phyloP scores from a whole-genome alignment of 2,888 invertebrate genomes.

The Hydrotaea cyrtoneurina region DNA sequence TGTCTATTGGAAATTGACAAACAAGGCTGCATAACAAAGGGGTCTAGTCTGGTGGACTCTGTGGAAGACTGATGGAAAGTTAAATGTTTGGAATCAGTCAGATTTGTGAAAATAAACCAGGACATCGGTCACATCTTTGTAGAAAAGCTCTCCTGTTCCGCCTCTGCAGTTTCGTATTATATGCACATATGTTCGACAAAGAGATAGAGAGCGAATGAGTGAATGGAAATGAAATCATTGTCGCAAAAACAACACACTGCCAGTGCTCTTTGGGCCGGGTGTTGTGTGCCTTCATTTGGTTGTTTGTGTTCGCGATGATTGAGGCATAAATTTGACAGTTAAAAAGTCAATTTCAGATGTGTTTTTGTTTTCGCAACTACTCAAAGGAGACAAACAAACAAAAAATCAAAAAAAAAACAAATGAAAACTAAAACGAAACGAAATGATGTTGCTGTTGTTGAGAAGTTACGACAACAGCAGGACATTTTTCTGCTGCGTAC shows the following conservation, averaged over 20 bases:
- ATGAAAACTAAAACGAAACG: constrained; percentile 13
- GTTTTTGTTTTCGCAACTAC: not conserved
- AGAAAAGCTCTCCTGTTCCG: not conserved
- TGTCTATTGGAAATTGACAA: too few species aligned
- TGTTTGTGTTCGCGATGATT: constrained; percentile 32
- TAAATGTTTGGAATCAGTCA: too few species aligned
- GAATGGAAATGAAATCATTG: constrained; percentile 37
- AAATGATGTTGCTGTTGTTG: constrained; percentile 19
- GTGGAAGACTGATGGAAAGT: too few species aligned
- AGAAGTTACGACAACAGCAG: constrained; percentile 43
- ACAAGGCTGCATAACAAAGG: too few species aligned
- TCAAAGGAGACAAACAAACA: not conserved
- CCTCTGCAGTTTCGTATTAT: not conserved
- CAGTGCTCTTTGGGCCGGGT: not conserved
- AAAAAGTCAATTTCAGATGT: constrained; percentile 54
- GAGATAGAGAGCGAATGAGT: constrained; percentile 25
- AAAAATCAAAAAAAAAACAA: constrained; percentile 2
- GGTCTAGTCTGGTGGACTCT: too few species aligned
- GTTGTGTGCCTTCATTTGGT: constrained; percentile 8
- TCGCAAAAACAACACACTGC: not conserved
- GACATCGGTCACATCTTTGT: too few species aligned
- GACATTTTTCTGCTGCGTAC: not conserved
- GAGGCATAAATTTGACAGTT: constrained; percentile 56
- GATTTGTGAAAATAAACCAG: too few species aligned
- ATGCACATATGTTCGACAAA: not conserved